A percentile compares a stretch with the other conserved stretches of the same genome.
phyloP scores from a whole-genome alignment of 2,797 vertebrate species.

The Potorous gilbertii region DNA sequence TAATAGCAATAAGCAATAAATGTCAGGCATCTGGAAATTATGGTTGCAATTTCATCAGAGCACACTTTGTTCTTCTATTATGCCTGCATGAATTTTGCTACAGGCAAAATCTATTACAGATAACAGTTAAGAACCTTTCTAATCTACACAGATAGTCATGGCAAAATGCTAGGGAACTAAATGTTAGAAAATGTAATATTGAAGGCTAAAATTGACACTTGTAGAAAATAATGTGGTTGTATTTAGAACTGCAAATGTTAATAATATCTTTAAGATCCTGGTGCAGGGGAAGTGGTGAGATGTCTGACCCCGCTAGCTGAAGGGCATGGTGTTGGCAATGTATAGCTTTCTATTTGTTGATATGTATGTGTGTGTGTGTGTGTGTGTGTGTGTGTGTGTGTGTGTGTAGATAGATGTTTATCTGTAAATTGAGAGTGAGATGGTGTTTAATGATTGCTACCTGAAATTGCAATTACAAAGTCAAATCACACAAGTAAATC shows the following conservation, averaged over 20 bases:
- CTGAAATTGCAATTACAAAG: constrained; percentile 81
- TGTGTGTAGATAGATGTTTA: constrained; percentile 83
- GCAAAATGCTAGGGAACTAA: constrained; percentile 85
- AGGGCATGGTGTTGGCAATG: constrained; percentile 75
- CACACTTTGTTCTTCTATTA: constrained; percentile 91
- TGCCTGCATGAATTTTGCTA: constrained; percentile 90
- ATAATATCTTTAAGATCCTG: constrained; percentile 82
- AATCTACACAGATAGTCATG: constrained; percentile 88
- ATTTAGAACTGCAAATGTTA: constrained; percentile 79
- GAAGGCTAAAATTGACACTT: constrained; percentile 84
- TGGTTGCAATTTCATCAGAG: constrained; percentile 90
- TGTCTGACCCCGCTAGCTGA: constrained; percentile 76
- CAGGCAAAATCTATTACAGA: constrained; percentile 92
- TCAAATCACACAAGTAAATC: constrained; percentile 57
- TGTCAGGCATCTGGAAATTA: constrained; percentile 91
- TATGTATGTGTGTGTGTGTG: constrained; percentile 62
- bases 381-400: constrained; percentile 66
- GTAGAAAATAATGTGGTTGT: constrained; percentile 82
- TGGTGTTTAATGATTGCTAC: constrained; percentile 82
- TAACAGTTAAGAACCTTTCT: constrained; percentile 90
- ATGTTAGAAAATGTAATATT: constrained; percentile 87
- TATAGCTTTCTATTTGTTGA: constrained; percentile 71
- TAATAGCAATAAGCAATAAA: constrained; percentile 92
- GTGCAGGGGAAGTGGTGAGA: constrained; percentile 66
- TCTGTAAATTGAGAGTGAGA: constrained; percentile 76